Evolutionary conservation across 2,797 vertebrate genomes (phyloP).

Genomic region (Falco cherrug): DNA sequence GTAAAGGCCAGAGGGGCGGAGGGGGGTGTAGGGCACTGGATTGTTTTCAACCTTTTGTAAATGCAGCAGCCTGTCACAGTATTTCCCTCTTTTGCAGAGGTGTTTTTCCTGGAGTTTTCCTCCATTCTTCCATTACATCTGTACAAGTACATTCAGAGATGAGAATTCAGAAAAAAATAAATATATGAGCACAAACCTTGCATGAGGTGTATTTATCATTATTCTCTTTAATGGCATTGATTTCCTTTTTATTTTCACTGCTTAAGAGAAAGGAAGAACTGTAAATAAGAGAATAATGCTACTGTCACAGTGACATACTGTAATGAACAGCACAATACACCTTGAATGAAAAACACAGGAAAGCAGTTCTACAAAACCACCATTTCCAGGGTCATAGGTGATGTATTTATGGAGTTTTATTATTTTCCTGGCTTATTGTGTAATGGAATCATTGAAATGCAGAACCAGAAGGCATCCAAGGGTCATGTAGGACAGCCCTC

Average conservation of each 20-base stretch:
- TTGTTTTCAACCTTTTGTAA: neutral
- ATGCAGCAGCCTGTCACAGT: neutral
- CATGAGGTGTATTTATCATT: conserved; percentile 60
- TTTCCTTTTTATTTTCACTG: conserved; percentile 70
- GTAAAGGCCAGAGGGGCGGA: neutral
- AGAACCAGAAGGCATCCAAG: neutral
- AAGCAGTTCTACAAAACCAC: conserved; percentile 23
- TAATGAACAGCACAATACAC: conserved; percentile 45
- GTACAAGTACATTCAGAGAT: neutral
- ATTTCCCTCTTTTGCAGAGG: neutral
- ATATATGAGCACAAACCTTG: conserved; percentile 39
- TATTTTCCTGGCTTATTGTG: neutral
- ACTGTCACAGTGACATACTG: conserved; percentile 57
- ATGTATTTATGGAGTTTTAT: neutral
- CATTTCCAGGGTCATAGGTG: neutral
- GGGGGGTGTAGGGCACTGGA: neutral
- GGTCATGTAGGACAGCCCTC: neutral
- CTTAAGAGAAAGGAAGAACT: conserved; percentile 55
- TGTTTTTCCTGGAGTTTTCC: neutral
- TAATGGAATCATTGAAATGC: neutral
- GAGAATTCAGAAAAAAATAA: conserved; percentile 18
- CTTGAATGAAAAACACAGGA: conserved; percentile 50
- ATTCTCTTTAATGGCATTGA: conserved; percentile 72
- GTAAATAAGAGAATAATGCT: conserved; percentile 73
- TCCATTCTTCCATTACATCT: neutral